Conservation (phyloP, 1,140 invertebrate genomes). For the Hestina assimilis region DNA sequence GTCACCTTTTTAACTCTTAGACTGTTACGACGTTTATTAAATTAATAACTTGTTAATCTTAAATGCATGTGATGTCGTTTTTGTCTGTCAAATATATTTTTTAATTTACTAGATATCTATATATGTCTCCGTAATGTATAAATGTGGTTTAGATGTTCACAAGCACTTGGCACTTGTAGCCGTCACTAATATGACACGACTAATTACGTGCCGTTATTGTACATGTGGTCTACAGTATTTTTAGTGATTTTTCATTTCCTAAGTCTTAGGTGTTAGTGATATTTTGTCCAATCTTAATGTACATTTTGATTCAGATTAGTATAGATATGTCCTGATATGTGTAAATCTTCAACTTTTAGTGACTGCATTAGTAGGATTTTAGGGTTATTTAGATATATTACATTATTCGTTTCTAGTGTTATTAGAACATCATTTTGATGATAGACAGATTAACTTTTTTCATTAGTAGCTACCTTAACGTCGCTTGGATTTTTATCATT, state of each 20-base stretch:
- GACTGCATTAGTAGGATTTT: not conserved
- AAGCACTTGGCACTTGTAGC: constrained; percentile 56
- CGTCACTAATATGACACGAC: constrained; percentile 57
- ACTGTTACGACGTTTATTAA: constrained; percentile 15
- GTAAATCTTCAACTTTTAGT: not conserved
- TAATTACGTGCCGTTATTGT: constrained; percentile 53
- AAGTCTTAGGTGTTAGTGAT: not conserved
- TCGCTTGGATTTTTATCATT: not conserved
- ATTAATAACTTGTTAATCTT: constrained; percentile 12
- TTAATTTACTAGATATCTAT: constrained; percentile 32
- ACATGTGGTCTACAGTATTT: constrained; percentile 15
- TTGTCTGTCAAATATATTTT: constrained; percentile 34
- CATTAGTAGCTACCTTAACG: not conserved
- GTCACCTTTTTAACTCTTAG: constrained; percentile 27
- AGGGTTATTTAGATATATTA: not conserved
- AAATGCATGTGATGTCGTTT: constrained; percentile 51
- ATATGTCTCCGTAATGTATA: constrained; percentile 38
- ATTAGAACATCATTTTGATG: not conserved
- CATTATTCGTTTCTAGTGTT: not conserved
- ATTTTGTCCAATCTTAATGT: not conserved
- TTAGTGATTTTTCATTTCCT: not conserved
- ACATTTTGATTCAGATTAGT: not conserved
- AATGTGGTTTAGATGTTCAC: constrained; percentile 37
- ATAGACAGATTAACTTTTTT: not conserved
- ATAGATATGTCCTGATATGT: not conserved